Evolutionary conservation across 1,140 invertebrate genomes (phyloP), one percentile per base, ranked within the genome.

Genomic region (Drosophila tristis): DNA sequence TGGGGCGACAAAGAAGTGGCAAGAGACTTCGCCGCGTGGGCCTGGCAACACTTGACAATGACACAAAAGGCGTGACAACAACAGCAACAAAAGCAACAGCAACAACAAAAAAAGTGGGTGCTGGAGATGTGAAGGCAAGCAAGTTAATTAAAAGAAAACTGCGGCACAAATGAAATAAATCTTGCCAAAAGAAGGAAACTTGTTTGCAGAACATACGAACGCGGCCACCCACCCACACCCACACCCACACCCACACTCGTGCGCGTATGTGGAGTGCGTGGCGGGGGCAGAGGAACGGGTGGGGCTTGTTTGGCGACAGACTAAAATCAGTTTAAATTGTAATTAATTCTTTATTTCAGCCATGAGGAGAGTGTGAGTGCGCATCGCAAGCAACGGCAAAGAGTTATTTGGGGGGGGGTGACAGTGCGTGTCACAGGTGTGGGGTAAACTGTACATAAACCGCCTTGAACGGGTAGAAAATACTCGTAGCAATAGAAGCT

Each of bases 61-160:
- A 66, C 80, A 73, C 5, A 68, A 55, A 60, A 55, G 42, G 63
- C 59, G 35, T 39, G 29, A 7, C 13, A 20, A 20, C 20, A 20
- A 20, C 20, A 20, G 2, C 20, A 20, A 20, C 20, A 20, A 20
- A 0, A 20, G 2, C 20, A 20, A 2, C 20, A 20, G 2, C 20
- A 20, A 20, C 1, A 20, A 20, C 20, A 20, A 23, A 44, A n/a
- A 8, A 13, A 15, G 20, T 23, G 16, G 31, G 16, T 6, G 9
- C 9, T 20, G 0, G 29, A 15, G 45, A 54, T 75, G 74, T 1
- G 11, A 11, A 4, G 9, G 4, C 4, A 75, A 81, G 86, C 81
- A 86, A 86, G 81, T 86, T 86, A 86, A 86, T 86, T 86, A 86
- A 86, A 86, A 86, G 81, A 86, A 86, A 86, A 87, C 82, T 86